phyloP scores from a whole-genome alignment of 1,140 invertebrate species.

The Aphelinus certus region DNA sequence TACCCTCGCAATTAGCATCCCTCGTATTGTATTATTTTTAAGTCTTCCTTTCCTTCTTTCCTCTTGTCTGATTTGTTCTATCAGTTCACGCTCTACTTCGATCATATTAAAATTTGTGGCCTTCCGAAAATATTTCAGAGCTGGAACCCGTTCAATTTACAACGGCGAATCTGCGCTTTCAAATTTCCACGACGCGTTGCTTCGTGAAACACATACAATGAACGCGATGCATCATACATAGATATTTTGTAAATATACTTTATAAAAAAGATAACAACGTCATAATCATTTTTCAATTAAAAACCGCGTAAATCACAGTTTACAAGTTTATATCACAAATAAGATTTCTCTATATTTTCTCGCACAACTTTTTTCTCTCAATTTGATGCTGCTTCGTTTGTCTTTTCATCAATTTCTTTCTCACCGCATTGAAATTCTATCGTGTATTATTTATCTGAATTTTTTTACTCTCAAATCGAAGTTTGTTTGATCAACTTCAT shows the following conservation, averaged over 20 bases:
- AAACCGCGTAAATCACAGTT: conserved; percentile 14
- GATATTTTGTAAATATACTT: conserved; percentile 42
- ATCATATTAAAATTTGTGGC: conserved; percentile 32
- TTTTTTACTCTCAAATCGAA: no score
- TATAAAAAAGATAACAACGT: conserved; percentile 42
- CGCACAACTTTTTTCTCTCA: no score
- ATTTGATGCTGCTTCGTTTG: no score
- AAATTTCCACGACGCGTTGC: no score
- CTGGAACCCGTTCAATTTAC: conserved; percentile 66
- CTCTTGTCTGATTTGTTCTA: background rate
- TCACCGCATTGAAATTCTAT: no score
- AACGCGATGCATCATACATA: conserved; percentile 1
- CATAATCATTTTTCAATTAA: conserved; percentile 20
- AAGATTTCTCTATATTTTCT: no score
- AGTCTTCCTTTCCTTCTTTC: background rate
- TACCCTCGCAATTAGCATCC: conserved; percentile 27
- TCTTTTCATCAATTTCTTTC: no score
- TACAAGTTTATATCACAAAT: background rate
- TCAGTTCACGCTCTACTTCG: conserved; percentile 3
- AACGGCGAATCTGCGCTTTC: no score
- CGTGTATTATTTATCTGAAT: no score
- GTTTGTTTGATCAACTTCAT: no score
- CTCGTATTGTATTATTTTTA: conserved; percentile 6
- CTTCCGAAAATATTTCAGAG: conserved; percentile 52
- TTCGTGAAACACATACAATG: background rate